A percentile compares a stretch with the other conserved stretches of the same genome.
Evolutionary conservation across 2,113 vertebrate genomes (phyloP).

Genomic region (Prionailurus viverrinus): DNA sequence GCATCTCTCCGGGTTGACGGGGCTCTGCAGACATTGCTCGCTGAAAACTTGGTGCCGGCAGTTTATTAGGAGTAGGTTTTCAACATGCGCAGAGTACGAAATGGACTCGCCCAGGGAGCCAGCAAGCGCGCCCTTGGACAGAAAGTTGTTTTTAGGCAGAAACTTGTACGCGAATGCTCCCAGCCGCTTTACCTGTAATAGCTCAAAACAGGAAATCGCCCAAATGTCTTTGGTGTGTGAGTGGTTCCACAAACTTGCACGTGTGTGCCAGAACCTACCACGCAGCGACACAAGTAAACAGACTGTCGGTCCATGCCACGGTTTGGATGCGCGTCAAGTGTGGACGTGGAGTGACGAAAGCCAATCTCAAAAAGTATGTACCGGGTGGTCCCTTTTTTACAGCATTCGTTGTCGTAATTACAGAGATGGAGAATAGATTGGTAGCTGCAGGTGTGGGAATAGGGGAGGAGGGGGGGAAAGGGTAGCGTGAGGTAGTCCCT

Average conservation of each 20-base stretch:
- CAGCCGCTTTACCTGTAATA: background rate
- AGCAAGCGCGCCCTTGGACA: background rate
- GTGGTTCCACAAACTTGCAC: background rate
- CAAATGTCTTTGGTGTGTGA: background rate
- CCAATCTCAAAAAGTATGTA: background rate
- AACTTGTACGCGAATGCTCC: background rate
- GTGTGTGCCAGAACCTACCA: background rate
- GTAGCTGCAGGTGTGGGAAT: too few relatives aligned
- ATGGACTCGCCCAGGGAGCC: background rate
- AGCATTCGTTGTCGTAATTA: background rate
- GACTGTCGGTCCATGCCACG: too few relatives aligned
- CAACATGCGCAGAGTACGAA: background rate
- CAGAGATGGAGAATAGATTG: background rate
- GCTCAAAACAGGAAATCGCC: background rate
- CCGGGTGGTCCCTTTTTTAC: background rate
- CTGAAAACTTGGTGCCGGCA: background rate
- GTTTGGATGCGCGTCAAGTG: too few relatives aligned
- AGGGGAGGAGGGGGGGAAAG: background rate
- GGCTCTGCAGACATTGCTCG: background rate
- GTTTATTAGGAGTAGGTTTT: background rate
- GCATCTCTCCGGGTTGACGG: background rate
- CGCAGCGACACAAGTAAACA: background rate
- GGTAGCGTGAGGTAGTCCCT: too few relatives aligned
- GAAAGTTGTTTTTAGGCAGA: constrained; percentile 1
- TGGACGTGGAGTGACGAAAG: background rate